Base-by-base conservation (phyloP, 2,113 vertebrate genomes). In the Gopherus evgoodei region DNA sequence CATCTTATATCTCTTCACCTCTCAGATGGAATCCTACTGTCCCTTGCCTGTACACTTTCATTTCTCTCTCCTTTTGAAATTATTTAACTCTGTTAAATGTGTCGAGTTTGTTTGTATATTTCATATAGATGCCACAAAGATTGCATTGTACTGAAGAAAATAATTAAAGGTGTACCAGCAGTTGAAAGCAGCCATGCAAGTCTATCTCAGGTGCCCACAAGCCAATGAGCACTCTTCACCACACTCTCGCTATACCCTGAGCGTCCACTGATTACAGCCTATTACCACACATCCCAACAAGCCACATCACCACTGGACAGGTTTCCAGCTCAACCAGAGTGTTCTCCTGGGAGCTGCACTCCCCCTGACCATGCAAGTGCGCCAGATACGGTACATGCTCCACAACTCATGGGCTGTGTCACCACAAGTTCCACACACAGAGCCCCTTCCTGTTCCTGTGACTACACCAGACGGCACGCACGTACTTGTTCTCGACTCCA, bases 371-470 rank as follows among this genome's bases (percentile, higher is more conserved):
- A 72, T 44, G 16, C 27, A 44, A 79, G 11, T 1, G 44, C 1
- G 2, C 21, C 76, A 87, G 83, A 75, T 6, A 8, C 0, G 1
- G 56, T 56, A 95, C 52, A 7, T 0, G 5, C 14, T 35, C 5
- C 38, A 57, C n/a, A 79, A 8, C 31, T 8, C 14, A 49, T 56
- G 42, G 69, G 24, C 24, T 80, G 49, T 52, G 38, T 35, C n/a
- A 47, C 11, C 11, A 7, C 16, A 38, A 83, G 78, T 54, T 31
- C 38, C 83, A 81, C 50, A 56, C 17, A 10, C 42, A 92, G 78
- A 81, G 56, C 1, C 11, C 69, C 86, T 24, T 19, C 87, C 65
- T 1, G 0, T 13, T 94, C 81, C 81, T 83, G 78, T 5, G 49
- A 90, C 3, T 72, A 75, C 0, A 4, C 19, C 44, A 79, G 90